Base-by-base conservation (phyloP, 1,140 invertebrate species). In the Periplaneta americana region DNA sequence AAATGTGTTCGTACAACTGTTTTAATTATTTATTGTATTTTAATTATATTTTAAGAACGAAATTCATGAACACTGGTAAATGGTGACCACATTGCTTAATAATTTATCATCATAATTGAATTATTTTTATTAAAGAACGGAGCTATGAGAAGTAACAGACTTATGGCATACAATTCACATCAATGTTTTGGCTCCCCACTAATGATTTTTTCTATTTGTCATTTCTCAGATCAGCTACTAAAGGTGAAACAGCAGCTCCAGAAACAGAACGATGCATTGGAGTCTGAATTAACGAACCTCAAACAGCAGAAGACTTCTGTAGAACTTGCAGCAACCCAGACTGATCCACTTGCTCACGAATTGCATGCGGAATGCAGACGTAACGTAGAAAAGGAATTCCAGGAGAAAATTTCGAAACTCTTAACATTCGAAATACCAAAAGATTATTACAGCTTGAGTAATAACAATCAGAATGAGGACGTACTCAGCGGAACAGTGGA, bases 201-300 rank as follows among this genome's bases (percentile, higher is more conserved):
- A 15, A 15, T 77, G n/a, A n/a, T n/a, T n/a, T 0, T 66, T 28
- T 28, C 6, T 66, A 10, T n/a, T 66, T 66, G 8, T 82, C 82
- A 74, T 76, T 34, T 87, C 85, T 15, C 83, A 89, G 92, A 93
- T 78, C 90, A 91, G 85, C 84, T 94, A 22, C 85, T 94, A 28
- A 85, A 88, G 0, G 84, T 93, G n/a, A 94, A 93, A 86, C 90
- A 90, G 28, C 91, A 93, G 81, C 84, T 92, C n/a, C 90, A 92
- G 78, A 89, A 89, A n/a, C 93, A 93, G 78, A 86, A 89, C 80
- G 85, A 87, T 13, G 83, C 83, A 15, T 84, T 90, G 35, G 87
- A 89, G 83, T 84, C 84, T 39, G 87, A 88, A 0, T 88, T 89
- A 79, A 88, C 89, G 34, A 84, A 85, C 8, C 81, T 89, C 0